Base-by-base conservation (phyloP, 2,797 vertebrate genomes). In the Alcedo atthis region DNA sequence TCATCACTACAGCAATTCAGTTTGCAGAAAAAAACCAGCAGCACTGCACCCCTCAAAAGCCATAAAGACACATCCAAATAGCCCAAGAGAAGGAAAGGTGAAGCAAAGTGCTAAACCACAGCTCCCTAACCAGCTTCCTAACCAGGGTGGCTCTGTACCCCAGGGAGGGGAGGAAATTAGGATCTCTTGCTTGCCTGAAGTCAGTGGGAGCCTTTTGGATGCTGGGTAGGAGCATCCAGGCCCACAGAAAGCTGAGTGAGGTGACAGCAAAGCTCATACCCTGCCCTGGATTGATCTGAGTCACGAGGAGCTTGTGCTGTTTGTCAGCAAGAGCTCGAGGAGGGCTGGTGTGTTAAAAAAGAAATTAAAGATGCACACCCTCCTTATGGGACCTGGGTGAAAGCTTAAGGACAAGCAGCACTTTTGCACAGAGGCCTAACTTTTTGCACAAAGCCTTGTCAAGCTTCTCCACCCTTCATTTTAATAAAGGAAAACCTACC, bases 401-500 rank as follows among this genome's bases (percentile, higher is more conserved):
- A 71, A 92, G 21, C n/a, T 81, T 66, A 76, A 90, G 68, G n/a
- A 89, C 67, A 69, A 94, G 49, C 73, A 83, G 7, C 12, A 26
- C 1, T 42, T 86, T n/a, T 73, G 67, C 71, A 59, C 48, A 19
- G 1, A 2, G 15, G 37, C 17, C 55, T 51, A n/a, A 7, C 48
- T 92, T 68, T 66, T 59, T 71, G 42, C 76, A 54, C 48, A 8
- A 64, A 81, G 43, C 33, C 11, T 20, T 89, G 76, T 71, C 74
- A 91, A 53, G 32, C 46, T 77, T 85, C 81, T 90, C 78, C 77
- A 70, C 76, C 77, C 64, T 57, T 87, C 70, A 84, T 51, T 95
- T 86, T 88, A 96, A 80, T 68, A 79, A 93, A 90, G 79, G 66
- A 95, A 96, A 92, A 48, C 61, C 95, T 96, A 96, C 93, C 96